Percentiles rank a stretch among this genome's conserved stretches.
Conservation (phyloP, 2,113 vertebrate genomes). For the Phylloscopus whistleri region DNA sequence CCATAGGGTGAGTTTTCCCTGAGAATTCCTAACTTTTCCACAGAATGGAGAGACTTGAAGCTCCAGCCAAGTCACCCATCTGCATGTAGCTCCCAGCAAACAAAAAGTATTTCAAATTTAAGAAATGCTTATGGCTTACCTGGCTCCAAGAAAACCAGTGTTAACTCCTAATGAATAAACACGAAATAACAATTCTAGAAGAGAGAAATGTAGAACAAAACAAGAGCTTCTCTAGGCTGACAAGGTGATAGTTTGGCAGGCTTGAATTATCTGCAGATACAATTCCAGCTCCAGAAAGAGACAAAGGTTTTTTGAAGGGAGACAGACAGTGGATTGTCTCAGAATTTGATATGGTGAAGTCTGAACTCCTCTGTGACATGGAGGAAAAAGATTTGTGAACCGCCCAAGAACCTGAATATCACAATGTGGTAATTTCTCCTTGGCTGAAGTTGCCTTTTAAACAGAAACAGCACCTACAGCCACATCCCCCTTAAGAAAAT, state of each 20-base stretch:
- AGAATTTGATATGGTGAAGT: neutral
- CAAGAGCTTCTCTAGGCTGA: neutral
- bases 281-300: neutral
- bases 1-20: accelerated
- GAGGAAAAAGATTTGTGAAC: neutral
- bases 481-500: neutral
- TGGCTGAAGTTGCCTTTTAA: neutral
- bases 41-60: neutral
- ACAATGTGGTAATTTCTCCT: neutral
- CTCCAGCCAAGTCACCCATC: neutral
- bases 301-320: neutral
- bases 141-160: neutral
- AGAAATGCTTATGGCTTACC: neutral
- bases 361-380: neutral
- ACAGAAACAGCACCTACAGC: neutral
- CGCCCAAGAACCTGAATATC: neutral
- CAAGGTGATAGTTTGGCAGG: neutral
- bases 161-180: neutral
- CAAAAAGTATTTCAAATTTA: neutral
- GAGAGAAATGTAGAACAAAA: neutral
- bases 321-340: neutral
- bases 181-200: neutral
- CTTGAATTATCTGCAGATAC: neutral
- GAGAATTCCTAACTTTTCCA: neutral
- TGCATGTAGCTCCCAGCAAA: neutral